Base-by-base conservation (phyloP, 1,140 invertebrate genomes). In the Trissolcus basalis region DNA sequence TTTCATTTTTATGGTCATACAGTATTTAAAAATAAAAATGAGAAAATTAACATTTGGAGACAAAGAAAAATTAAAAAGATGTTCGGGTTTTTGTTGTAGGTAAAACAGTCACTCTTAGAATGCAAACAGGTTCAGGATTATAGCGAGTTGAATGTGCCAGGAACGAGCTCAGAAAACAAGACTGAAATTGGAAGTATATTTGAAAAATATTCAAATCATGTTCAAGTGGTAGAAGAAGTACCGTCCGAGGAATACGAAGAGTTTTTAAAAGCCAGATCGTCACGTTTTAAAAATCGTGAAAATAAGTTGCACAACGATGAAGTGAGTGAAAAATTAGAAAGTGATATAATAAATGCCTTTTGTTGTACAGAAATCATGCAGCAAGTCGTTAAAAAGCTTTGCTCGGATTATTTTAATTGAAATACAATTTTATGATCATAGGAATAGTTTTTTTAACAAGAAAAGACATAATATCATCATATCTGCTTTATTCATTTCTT, bases 301-400 rank as follows among this genome's bases (percentile, higher is more conserved):
- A 15, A 39, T 9, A 39, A 11, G 9, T 39, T 9, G 36, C 9
- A 11, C 36, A 11, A 8, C 19, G 36, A 39, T 11, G 36, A 39
- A n/a, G 61, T 75, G 50, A 54, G 1, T 56, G 44, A 77, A n/a
- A 10, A 71, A n/a, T 45, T 82, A 14, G 48, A 78, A 41, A 78
- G 83, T 75, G 36, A 78, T 39, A 50, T 88, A 53, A 39, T 87
- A 27, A 83, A 88, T 80, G 80, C 86, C 10, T 77, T 87, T 71
- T 87, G 86, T 74, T 79, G 86, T 77, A 72, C 83, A 51, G 80
- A 83, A 45, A 68, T 86, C 65, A 80, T 87, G 14, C 4, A 59
- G 45, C 56, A 61, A 47, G 27, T 74, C 19, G 41, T 36, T 43
- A n/a, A 72, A 32, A 51, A 45, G 27, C 47, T 71, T 35, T 45